Base-by-base conservation (phyloP, 2,113 vertebrate species). In the Corvus moneduloides region DNA sequence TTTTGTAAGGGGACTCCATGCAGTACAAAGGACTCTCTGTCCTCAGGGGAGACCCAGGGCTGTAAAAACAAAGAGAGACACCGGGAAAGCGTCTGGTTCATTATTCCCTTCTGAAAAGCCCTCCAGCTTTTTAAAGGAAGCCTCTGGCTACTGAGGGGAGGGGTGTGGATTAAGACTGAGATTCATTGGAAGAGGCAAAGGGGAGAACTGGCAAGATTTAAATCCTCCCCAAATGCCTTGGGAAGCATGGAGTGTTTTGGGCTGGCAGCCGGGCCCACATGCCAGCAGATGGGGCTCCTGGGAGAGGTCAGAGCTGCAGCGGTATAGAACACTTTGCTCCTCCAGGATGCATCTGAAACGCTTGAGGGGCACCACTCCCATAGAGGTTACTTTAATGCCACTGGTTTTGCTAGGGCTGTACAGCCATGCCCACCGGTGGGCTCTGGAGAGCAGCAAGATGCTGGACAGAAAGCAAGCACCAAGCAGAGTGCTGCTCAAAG, bases 21-120 rank as follows among this genome's bases (percentile, higher is more conserved):
- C 54, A 91, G 68, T 13, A 96, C 90, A 97, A 95, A 95, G 87
- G 55, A 84, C 90, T 79, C 82, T 97, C 91, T 97, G 93, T 96
- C 82, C 61, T 94, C 93, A 94, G 90, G 93, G 87, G 87, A 96
- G 94, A 96, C 82, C 89, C 91, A 93, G 21, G 43, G 66, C 87
- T 91, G 49, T 44, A 94, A 97, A 92, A 96, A 95, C 87, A 96
- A 94, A 95, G 87, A 94, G 24, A 94, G 87, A 96, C 91, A 97
- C 91, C 91, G n/a, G 95, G 93, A 97, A 94, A 96, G 90, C 92
- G 79, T 96, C 95, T 94, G 93, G 96, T 82, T 94, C 83, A 94
- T 93, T 96, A 92, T 94, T 93, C 37, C 72, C 37, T 37, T 90
- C 66, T 96, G 94, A 96, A 96, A 96, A 96, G 94, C 92, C 89